Evolutionary conservation across 1,140 invertebrate genomes (phyloP).

Genomic region (Proales similis): DNA sequence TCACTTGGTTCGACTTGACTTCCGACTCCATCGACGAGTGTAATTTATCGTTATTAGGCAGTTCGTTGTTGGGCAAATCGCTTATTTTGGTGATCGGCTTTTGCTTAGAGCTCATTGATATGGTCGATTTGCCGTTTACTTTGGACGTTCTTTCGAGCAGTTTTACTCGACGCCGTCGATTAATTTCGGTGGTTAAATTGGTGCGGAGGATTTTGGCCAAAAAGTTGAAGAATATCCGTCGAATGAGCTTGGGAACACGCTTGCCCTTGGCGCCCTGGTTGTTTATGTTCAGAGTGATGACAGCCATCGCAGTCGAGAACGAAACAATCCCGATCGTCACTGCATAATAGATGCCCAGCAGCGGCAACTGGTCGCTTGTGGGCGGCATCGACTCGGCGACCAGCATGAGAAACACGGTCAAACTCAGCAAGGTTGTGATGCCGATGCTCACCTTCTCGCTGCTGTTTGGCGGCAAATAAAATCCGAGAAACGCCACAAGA

Average conservation of each 20-base stretch:
- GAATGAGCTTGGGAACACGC: constrained; percentile 65
- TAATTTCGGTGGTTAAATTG: constrained; percentile 44
- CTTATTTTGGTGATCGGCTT: neutral
- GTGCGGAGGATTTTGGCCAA: constrained; percentile 56
- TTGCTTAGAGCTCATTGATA: neutral
- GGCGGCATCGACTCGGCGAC: constrained; percentile 51
- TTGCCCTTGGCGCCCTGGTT: constrained; percentile 71
- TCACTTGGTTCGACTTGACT: too few relatives aligned
- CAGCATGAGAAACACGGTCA: constrained; percentile 52
- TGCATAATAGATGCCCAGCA: constrained; percentile 59
- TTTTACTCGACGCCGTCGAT: neutral
- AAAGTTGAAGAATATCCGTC: constrained; percentile 61
- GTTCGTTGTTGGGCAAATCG: too few relatives aligned
- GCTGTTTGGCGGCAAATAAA: constrained; percentile 81
- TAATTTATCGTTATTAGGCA: too few relatives aligned
- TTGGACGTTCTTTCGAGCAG: neutral
- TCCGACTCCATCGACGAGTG: too few relatives aligned
- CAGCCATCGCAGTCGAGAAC: constrained; percentile 74
- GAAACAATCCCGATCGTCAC: constrained; percentile 82
- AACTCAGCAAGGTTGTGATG: constrained; percentile 48
- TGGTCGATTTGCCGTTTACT: neutral
- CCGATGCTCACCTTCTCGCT: constrained; percentile 55
- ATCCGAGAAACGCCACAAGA: constrained; percentile 68
- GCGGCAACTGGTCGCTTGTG: constrained; percentile 47
- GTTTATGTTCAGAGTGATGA: constrained; percentile 68